These are phyloP conservation scores for Hymenochirus boettgeri DNA, from an alignment of 2,113 vertebrate genomes.

Conservation along the genomic window DNA sequence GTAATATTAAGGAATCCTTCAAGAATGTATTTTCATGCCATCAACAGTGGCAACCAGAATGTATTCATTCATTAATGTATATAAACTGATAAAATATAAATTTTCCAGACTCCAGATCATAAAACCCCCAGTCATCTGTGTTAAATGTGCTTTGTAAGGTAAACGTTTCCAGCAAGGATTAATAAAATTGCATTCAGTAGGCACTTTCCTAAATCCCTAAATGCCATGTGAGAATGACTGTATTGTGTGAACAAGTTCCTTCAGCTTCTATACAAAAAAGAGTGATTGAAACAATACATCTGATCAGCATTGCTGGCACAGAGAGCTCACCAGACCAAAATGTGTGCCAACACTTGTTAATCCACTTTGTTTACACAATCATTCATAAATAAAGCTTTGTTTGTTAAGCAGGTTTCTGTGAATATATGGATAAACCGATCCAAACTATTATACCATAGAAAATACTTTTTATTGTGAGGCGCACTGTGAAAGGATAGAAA, in stretches of 20 bases:
- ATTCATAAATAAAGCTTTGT: constrained; percentile 52
- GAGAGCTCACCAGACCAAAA: constrained; percentile 48
- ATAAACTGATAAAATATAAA: constrained; percentile 24
- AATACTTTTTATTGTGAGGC: neutral
- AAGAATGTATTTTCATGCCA: neutral
- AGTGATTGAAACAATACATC: constrained; percentile 54
- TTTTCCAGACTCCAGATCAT: constrained; percentile 3
- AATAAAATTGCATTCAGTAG: constrained; percentile 51
- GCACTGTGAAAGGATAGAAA: too few species aligned
- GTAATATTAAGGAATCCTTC: neutral
- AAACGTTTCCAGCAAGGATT: constrained; percentile 52
- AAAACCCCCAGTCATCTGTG: constrained; percentile 47
- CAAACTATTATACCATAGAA: constrained; percentile 19
- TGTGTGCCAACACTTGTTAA: constrained; percentile 45
- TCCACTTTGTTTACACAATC: constrained; percentile 54
- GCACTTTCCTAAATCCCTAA: constrained; percentile 55
- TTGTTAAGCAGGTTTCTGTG: constrained; percentile 47
- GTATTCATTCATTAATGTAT: constrained; percentile 13
- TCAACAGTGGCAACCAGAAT: constrained; percentile 10
- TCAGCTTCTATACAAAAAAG: constrained; percentile 57
- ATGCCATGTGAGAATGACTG: constrained; percentile 48
- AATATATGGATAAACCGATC: constrained; percentile 35
- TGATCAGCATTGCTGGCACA: constrained; percentile 50
- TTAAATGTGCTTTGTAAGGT: constrained; percentile 48
- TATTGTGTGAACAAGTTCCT: constrained; percentile 56